Evolutionary conservation across 2,888 invertebrate species (phyloP).

Genomic region (Sesamia inferens): DNA sequence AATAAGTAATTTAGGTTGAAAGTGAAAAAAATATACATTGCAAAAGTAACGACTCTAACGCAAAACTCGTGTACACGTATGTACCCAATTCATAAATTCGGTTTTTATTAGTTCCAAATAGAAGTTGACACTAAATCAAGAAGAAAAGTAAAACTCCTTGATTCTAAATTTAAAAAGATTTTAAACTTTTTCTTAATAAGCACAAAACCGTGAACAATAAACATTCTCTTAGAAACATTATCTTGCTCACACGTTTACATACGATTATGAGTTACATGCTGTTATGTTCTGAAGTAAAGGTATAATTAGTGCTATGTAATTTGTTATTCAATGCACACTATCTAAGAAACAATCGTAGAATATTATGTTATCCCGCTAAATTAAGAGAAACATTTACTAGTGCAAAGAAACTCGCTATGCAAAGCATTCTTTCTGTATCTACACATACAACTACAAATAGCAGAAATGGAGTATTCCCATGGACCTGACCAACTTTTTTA

Average conservation of each 20-base stretch:
- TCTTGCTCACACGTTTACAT: constrained; percentile 35
- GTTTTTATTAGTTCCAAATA: no score
- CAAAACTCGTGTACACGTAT: no score
- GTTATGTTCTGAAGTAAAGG: constrained; percentile 7
- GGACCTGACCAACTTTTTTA: neutral
- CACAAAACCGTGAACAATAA: constrained; percentile 20
- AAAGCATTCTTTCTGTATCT: constrained; percentile 3
- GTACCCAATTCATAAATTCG: no score
- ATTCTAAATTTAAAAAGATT: neutral
- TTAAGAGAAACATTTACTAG: constrained; percentile 10
- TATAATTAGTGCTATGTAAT: constrained; percentile 56
- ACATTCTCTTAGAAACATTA: constrained; percentile 33
- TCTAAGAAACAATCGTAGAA: constrained; percentile 41
- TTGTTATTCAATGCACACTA: constrained; percentile 61
- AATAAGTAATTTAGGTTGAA: neutral
- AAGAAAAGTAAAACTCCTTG: no score
- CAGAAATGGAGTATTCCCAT: neutral
- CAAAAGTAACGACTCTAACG: neutral
- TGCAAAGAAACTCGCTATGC: neutral
- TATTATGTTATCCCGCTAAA: constrained; percentile 24
- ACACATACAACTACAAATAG: neutral
- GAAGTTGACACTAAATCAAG: no score
- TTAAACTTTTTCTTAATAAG: neutral
- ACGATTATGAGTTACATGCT: constrained; percentile 54
- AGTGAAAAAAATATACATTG: neutral